These are phyloP conservation scores for Meloidogyne exigua DNA, from an alignment of 1,140 invertebrate genomes.

Conservation along the genomic window DNA sequence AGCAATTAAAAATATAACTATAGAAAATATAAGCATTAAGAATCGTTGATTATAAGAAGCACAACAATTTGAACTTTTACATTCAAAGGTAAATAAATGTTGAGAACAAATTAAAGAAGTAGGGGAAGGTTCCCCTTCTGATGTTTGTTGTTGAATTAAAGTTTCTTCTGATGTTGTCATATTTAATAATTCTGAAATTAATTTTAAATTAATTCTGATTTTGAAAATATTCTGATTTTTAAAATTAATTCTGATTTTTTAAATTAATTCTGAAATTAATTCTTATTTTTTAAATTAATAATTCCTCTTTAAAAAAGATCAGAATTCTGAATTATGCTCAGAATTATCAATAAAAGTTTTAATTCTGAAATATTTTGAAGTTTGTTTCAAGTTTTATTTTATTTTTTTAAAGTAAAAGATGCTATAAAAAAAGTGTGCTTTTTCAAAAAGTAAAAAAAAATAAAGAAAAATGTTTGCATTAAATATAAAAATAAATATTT, in stretches of 20 bases:
- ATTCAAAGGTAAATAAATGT: slow-evolving; percentile 43
- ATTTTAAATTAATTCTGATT: too few species aligned
- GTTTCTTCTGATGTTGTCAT: background rate
- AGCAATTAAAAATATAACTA: slow-evolving; percentile 36
- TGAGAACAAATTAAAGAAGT: slow-evolving; percentile 10
- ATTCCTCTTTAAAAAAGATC: too few species aligned
- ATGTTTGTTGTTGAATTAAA: background rate
- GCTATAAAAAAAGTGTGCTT: too few species aligned
- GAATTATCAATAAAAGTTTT: too few species aligned
- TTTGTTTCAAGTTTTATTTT: too few species aligned
- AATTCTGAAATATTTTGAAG: too few species aligned
- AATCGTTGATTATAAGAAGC: slow-evolving; percentile 48
- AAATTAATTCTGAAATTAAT: background rate
- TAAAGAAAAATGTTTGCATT: background rate
- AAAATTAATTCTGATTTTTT: too few species aligned
- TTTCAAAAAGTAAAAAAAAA: background rate
- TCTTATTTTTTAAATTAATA: too few species aligned
- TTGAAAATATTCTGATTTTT: background rate
- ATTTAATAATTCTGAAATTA: background rate
- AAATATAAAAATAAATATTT: too few species aligned
- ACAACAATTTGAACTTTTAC: slow-evolving; percentile 37
- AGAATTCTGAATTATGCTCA: too few species aligned
- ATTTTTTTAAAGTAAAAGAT: too few species aligned
- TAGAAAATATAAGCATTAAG: slow-evolving; percentile 41
- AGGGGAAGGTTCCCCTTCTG: background rate